Base-by-base conservation (phyloP, 30 jellyfish, hydroid and myxozoan genomes). In the Aurelia aurita region DNA sequence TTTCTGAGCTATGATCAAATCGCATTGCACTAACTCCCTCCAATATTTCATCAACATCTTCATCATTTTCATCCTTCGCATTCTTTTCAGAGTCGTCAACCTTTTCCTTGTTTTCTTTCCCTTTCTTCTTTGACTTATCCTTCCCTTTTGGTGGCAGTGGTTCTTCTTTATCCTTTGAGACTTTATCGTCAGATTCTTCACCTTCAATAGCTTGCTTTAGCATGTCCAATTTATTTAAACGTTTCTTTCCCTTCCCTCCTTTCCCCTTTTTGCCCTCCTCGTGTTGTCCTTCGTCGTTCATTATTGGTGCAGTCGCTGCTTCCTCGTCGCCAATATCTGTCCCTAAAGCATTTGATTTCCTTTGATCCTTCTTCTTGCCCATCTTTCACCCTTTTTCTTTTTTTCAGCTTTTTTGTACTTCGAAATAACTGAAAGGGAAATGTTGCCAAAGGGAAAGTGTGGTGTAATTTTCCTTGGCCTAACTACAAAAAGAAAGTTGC, bases 161-260 rank as follows among this genome's bases (percentile, higher is more conserved):
- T 64, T 57, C 63, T 43, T 12, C 72, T 31, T 44, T 55, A 21
- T 82, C 60, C n/a, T 13, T 15, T 39, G 44, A 45, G 11, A 18
- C 46, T 44, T 62, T 65, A 26, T 85, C 91, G 21, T 83, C 87
- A 16, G 58, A 18, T n/a, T 53, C 92, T 27, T 53, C 96, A 27
- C 72, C 97, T 18, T 80, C 97, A 63, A 93, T 93, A 14, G 90
- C 96, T 82, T 87, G 94, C 51, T 80, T 82, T 63, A 93, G 71
- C 39, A 87, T 67, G 46, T 87, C 98, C 3, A 87, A 72, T 35
- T 93, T 93, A n/a, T 53, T 77, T 19, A 94, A 46, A 10, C 82
- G 81, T 72, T 93, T 86, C 59, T 87, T 87, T n/a, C 64, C 19
- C 20, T 69, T 69, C 53, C 69, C 22, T 59, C 62, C 59, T 8